These are phyloP conservation scores for Limosa lapponica DNA, from an alignment of 2,797 vertebrate genomes.

Conservation along the genomic window DNA sequence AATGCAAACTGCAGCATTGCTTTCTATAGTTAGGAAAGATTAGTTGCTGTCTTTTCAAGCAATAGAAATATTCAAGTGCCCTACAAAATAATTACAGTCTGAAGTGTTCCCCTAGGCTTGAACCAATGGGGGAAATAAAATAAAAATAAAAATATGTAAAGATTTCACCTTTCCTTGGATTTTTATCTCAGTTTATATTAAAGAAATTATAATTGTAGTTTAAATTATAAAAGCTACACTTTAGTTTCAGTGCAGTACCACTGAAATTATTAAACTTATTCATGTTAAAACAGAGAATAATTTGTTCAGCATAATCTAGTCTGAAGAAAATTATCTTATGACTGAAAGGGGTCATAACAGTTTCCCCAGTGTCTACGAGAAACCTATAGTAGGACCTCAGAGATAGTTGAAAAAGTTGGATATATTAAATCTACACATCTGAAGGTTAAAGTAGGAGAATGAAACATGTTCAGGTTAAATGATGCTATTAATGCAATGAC, in stretches of 20 bases:
- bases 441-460: constrained; percentile 53
- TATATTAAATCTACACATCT: constrained; percentile 29
- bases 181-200: constrained; percentile 46
- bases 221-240: constrained; percentile 47
- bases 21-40: constrained; percentile 33
- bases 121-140: not conserved
- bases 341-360: constrained; percentile 49
- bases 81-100: constrained; percentile 62
- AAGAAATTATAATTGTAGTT: constrained; percentile 39
- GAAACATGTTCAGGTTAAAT: constrained; percentile 32
- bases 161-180: constrained; percentile 33
- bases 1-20: not conserved
- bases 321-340: constrained; percentile 56
- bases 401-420: constrained; percentile 15
- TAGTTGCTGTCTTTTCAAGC: constrained; percentile 40
- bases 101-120: constrained; percentile 16
- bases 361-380: constrained; percentile 22
- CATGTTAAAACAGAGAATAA: constrained; percentile 60
- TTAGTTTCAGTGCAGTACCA: not conserved
- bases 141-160: not conserved
- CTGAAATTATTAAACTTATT: constrained; percentile 55
- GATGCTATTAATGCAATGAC: not conserved
- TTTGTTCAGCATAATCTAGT: constrained; percentile 57
- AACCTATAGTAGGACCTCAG: constrained; percentile 31
- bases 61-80: constrained; percentile 48